These are phyloP conservation scores for Eutrigla gurnardus DNA, from an alignment of 2,797 vertebrate genomes.

Conservation along the genomic window DNA sequence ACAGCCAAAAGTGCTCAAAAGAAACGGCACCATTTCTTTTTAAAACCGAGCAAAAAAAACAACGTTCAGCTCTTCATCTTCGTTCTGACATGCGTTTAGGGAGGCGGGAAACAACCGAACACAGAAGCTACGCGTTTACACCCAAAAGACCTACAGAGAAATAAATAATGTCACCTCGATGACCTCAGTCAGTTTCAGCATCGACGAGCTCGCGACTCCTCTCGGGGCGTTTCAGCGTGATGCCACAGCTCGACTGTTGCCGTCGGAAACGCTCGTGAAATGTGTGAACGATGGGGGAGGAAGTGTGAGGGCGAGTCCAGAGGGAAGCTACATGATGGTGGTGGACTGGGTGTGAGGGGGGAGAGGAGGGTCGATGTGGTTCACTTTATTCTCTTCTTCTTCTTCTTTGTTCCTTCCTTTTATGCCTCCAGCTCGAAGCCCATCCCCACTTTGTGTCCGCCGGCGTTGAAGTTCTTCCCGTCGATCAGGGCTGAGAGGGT, in stretches of 20 bases:
- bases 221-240: conserved; percentile 7
- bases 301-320: conserved; percentile 23
- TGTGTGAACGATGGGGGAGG: conserved; percentile 9
- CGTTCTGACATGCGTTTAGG: conserved; percentile 60
- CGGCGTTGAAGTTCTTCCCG: conserved; percentile 94
- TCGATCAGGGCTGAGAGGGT: conserved; percentile 94
- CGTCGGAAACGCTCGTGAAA: conserved; percentile 50
- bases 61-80: conserved; percentile 40
- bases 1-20: conserved; percentile 19
- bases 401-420: conserved; percentile 45
- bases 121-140: conserved; percentile 54
- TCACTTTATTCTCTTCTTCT: conserved; percentile 9
- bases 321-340: conserved; percentile 39
- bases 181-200: conserved; percentile 23
- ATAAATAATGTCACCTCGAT: conserved; percentile 57
- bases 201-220: conserved; percentile 16
- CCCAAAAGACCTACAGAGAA: conserved; percentile 51
- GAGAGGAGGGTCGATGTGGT: conserved; percentile 21
- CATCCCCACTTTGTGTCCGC: conserved; percentile 95
- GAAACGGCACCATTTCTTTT: conserved; percentile 43
- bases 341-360: conserved; percentile 9
- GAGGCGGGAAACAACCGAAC: conserved; percentile 26
- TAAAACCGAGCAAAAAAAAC: conserved; percentile 40
- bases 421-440: conserved; percentile 96
- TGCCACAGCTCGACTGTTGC: conserved; percentile 45